A percentile compares a stretch with the other conserved stretches of the same genome.
Evolutionary conservation across 2,888 invertebrate species (phyloP).

Genomic region (Ophion costatus): DNA sequence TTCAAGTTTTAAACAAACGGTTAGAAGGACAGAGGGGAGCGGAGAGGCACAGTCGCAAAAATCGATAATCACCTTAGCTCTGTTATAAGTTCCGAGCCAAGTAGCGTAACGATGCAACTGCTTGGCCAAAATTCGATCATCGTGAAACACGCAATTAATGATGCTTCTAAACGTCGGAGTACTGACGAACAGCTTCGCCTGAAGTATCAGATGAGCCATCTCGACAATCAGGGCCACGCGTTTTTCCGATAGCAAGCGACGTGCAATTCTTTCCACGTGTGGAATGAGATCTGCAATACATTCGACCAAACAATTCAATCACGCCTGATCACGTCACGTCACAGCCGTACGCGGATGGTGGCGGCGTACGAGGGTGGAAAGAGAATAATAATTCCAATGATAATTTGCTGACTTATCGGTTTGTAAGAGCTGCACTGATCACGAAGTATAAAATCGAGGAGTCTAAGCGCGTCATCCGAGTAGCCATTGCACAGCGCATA

Average conservation of each 20-base stretch:
- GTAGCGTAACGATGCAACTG: conserved; percentile 73
- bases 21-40: background rate
- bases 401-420: conserved; percentile 75
- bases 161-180: conserved; percentile 69
- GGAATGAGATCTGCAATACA: conserved; percentile 71
- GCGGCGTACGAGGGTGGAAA: too few relatives aligned
- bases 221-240: conserved; percentile 62
- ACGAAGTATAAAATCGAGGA: conserved; percentile 72
- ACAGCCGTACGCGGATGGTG: background rate
- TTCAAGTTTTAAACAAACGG: background rate
- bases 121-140: conserved; percentile 70
- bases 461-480: conserved; percentile 70
- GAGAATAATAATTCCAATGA: background rate
- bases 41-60: background rate
- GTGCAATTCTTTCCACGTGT: conserved; percentile 70
- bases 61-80: conserved; percentile 68
- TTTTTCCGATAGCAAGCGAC: conserved; percentile 59
- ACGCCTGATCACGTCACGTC: background rate
- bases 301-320: background rate
- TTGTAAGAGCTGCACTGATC: conserved; percentile 72
- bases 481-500: conserved; percentile 68
- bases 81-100: conserved; percentile 72
- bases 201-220: conserved; percentile 66
- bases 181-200: conserved; percentile 68
- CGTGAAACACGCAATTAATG: conserved; percentile 68